A percentile compares a stretch with the other conserved stretches of the same genome.
These are phyloP conservation scores for Pristionchus pacificus DNA, from an alignment of 1,140 invertebrate genomes.

Conservation along the genomic window DNA sequence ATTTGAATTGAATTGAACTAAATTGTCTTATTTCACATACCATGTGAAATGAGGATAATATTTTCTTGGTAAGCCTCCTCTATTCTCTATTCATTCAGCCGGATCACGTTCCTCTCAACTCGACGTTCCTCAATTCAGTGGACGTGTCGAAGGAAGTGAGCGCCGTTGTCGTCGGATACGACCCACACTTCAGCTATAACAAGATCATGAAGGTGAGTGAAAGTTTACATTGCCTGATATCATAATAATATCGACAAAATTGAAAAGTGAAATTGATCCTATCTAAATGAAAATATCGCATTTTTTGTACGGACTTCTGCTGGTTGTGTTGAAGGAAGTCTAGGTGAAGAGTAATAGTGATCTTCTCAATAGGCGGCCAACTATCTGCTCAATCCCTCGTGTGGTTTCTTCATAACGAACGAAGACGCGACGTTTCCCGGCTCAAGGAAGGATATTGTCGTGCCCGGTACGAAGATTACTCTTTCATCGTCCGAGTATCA, in stretches of 20 bases:
- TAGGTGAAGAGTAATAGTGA: no score
- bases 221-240: not conserved
- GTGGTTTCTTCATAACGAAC: conserved; percentile 84
- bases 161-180: conserved; percentile 86
- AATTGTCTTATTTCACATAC: no score
- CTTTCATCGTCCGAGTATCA: no score
- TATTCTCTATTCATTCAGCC: not conserved
- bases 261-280: not conserved
- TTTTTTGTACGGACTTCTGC: no score
- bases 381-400: conserved; percentile 73
- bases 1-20: no score
- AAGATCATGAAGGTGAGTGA: conserved; percentile 75
- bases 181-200: conserved; percentile 80
- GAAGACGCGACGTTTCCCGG: conserved; percentile 77
- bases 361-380: conserved; percentile 83
- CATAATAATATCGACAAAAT: no score
- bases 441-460: conserved; percentile 47
- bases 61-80: not conserved
- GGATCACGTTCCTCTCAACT: not conserved
- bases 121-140: conserved; percentile 26
- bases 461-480: no score
- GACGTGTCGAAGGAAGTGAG: conserved; percentile 66
- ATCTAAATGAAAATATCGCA: conserved; percentile 80
- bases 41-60: no score
- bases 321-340: no score